Evolutionary conservation across 2,888 invertebrate genomes (phyloP).

Genomic region (Drosophila tripunctata): DNA sequence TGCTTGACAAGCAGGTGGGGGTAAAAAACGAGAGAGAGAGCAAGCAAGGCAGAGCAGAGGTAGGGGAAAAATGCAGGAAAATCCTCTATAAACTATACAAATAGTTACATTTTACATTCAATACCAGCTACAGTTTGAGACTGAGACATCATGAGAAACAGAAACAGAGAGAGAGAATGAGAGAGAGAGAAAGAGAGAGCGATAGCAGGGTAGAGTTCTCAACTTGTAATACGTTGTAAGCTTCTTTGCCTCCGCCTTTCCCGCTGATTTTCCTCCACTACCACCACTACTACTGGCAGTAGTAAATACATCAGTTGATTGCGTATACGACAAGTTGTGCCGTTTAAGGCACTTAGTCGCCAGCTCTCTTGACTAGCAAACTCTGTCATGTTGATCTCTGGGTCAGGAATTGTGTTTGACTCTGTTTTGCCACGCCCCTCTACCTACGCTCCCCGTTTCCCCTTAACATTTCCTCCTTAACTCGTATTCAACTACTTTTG

Average conservation of each 20-base stretch:
- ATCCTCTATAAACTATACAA: conserved; percentile 1
- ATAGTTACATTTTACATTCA: background rate
- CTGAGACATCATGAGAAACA: too few relatives aligned
- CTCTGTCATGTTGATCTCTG: conserved; percentile 21
- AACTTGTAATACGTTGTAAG: conserved; percentile 21
- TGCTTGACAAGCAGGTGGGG: background rate
- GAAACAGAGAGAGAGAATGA: background rate
- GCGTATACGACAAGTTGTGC: conserved; percentile 28
- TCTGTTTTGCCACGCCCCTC: conserved; percentile 6
- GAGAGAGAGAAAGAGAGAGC: background rate
- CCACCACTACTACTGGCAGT: too few relatives aligned
- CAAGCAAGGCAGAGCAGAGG: too few relatives aligned
- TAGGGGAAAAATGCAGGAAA: background rate
- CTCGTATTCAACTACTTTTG: background rate
- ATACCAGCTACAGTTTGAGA: background rate
- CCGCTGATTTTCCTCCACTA: background rate
- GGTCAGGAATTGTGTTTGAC: conserved; percentile 19
- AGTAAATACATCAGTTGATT: conserved; percentile 15
- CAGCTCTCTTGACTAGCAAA: conserved; percentile 1
- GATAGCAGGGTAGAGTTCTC: background rate
- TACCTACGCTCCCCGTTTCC: background rate
- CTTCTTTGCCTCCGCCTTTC: background rate
- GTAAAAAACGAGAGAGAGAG: background rate
- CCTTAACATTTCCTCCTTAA: background rate
- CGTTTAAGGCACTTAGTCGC: conserved; percentile 26